A percentile compares a stretch with the other conserved stretches of the same genome.
Conservation (phyloP, 2,113 vertebrate genomes). For the Oryzias woworae region DNA sequence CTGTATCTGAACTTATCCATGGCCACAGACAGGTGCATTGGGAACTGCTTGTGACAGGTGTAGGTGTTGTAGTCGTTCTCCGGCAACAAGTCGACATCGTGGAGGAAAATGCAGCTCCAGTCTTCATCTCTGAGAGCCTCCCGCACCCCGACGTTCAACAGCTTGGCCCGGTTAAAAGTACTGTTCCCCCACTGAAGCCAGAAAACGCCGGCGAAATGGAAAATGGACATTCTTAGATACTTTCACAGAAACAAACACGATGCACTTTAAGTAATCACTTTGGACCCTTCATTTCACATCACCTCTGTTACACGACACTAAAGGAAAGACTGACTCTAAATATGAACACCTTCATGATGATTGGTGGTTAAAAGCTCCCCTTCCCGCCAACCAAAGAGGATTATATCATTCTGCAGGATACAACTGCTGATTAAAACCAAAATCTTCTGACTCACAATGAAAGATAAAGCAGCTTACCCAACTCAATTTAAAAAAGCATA, state of each 20-base stretch:
- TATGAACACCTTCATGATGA: neutral
- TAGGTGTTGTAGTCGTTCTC: constrained; percentile 97
- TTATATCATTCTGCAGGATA: too few species aligned
- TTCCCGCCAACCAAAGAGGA: too few species aligned
- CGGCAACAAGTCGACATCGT: constrained; percentile 92
- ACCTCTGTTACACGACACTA: neutral
- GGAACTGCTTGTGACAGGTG: constrained; percentile 88
- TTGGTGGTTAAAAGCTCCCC: too few species aligned
- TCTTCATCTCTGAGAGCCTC: constrained; percentile 93
- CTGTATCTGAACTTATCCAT: constrained; percentile 98
- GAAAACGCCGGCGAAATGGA: neutral
- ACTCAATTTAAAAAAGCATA: too few species aligned
- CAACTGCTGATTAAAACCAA: too few species aligned
- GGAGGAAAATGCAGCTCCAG: constrained; percentile 93
- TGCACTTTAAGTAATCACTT: neutral
- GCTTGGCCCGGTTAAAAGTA: constrained; percentile 94
- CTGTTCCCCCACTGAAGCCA: constrained; percentile 81
- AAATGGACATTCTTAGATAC: neutral
- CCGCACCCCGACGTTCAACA: constrained; percentile 92
- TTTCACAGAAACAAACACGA: neutral
- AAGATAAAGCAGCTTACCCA: too few species aligned
- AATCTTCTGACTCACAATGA: too few species aligned
- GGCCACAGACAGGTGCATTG: constrained; percentile 90
- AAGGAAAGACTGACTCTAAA: neutral
- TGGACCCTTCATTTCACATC: neutral